Evolutionary conservation across 2,888 invertebrate genomes (phyloP), one percentile per base, ranked within the genome.

Genomic region (Operophtera brumata): DNA sequence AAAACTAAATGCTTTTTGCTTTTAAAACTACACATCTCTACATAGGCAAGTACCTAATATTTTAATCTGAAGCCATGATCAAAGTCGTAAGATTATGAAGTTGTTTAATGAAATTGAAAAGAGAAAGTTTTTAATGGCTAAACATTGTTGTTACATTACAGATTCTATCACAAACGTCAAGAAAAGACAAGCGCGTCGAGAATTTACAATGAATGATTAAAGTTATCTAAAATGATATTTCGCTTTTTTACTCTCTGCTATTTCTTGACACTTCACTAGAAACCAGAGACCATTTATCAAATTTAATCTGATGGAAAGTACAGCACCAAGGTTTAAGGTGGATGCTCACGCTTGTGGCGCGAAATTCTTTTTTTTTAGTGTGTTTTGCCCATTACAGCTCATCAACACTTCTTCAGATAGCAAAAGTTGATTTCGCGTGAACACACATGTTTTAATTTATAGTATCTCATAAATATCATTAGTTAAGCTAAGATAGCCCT

Each of bases 121-220:
- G 59, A 56, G 62, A 64, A 64, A 64, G 62, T 60, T 51, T 30
- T 36, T 57, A 57, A 57, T 52, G 40, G 45, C 48, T 57, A 51
- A 54, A 47, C 55, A 59, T 35, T 59, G 57, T 55, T 51, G 42
- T 52, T 39, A 53, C 49, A 55, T 47, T 51, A 50, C 44, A 49
- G 65, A 65, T 65, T 58, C 59, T 56, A 65, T 65, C 64, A 41
- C 45, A 47, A 51, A 52, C 45, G 50, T 59, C 59, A 54, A 20
- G 43, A 51, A 48, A 51, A 44, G 53, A 54, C 51, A 56, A 45
- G 45, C 53, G 52, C 54, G 54, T 54, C 46, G 9, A 37, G 35
- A 57, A 62, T 52, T 56, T 57, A 58, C 59, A 54, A 57, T 57
- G 62, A 61, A 59, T 54, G 56, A 59, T 46, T 49, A 12, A 34